Evolutionary conservation across 1,140 invertebrate species (phyloP).

Genomic region (Drosophila subpulchrella): DNA sequence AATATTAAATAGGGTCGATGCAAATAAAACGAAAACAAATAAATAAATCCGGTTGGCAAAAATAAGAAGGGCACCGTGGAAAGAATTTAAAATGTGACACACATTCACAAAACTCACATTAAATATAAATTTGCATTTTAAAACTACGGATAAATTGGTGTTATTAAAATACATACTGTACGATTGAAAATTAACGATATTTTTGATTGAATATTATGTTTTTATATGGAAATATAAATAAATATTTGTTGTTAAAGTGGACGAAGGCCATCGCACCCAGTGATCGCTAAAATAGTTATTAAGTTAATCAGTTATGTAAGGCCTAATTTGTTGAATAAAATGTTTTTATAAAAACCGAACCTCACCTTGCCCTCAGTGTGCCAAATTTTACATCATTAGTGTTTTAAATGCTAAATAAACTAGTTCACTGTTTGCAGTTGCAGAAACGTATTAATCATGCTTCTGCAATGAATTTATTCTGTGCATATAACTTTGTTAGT

Average conservation of each 20-base stretch:
- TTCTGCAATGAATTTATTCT: background rate
- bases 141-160: background rate
- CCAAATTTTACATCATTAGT: background rate
- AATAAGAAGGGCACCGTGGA: background rate
- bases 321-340: no score
- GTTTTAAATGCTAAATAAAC: background rate
- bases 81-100: background rate
- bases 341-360: background rate
- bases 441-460: background rate
- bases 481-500: constrained; percentile 6
- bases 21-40: background rate
- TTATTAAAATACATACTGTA: background rate
- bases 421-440: background rate
- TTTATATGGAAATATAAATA: no score
- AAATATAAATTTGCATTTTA: background rate
- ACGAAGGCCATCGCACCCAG: no score
- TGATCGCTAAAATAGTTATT: no score
- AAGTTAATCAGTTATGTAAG: no score
- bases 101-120: background rate
- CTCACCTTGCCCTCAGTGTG: background rate
- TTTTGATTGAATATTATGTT: no score
- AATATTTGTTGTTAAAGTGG: no score
- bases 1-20: constrained; percentile 33
- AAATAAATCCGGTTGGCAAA: background rate
- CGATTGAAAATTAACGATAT: no score